These are phyloP conservation scores for Rhinoptilus africanus DNA, from an alignment of 2,113 vertebrate genomes.

Conservation along the genomic window DNA sequence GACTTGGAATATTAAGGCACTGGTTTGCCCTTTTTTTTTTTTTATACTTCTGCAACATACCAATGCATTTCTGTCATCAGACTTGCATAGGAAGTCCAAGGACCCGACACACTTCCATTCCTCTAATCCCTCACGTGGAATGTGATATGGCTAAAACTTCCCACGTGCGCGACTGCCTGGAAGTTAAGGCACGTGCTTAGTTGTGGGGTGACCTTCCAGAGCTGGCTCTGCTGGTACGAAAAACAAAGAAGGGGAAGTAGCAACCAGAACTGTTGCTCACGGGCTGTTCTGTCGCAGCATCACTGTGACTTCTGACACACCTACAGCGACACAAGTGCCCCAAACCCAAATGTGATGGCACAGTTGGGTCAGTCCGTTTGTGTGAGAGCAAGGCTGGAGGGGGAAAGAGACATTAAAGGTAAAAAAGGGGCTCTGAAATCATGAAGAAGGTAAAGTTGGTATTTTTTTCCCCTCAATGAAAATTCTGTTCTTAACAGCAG, in stretches of 20 bases:
- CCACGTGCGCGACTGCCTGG: background rate
- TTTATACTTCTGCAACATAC: background rate
- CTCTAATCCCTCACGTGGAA: background rate
- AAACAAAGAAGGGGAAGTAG: background rate
- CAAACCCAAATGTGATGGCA: background rate
- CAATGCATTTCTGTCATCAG: background rate
- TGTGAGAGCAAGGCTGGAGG: background rate
- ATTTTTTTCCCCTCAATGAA: background rate
- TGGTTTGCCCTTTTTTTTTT: background rate
- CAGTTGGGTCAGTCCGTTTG: background rate
- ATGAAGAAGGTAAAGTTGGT: background rate
- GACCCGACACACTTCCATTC: background rate
- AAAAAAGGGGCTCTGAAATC: background rate
- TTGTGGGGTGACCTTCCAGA: background rate
- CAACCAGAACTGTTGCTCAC: background rate
- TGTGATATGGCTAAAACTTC: background rate
- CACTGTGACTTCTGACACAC: background rate
- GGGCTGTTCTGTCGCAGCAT: background rate
- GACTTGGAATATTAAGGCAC: background rate
- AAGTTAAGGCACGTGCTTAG: background rate
- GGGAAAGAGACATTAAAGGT: too few relatives aligned
- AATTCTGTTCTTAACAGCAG: background rate
- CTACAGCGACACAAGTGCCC: background rate
- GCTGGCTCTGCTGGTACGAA: background rate
- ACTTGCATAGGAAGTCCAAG: background rate